Evolutionary conservation across 2,888 invertebrate species (phyloP), one percentile per base, ranked within the genome.

Genomic region (Dioctria rufipes): DNA sequence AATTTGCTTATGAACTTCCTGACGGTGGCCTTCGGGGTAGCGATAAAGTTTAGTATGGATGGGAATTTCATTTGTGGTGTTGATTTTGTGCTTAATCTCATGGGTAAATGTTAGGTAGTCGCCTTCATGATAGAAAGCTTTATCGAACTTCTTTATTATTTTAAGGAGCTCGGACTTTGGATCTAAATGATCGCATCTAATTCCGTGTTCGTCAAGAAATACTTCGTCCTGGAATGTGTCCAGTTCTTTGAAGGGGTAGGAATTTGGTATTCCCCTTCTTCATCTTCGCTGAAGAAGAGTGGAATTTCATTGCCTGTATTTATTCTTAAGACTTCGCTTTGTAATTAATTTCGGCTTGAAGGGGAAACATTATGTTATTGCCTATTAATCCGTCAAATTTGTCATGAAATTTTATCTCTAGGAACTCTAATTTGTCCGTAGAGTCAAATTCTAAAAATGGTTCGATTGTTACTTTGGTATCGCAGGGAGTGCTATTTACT

Each of bases 41-140:
- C 69, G 80, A 63, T 83, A 83, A 9, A 69, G 42, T 66, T 78
- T 81, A 0, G 71, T 65, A 63, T 83, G 82, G 43, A 83, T 80
- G 2, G 80, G 82, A 13, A 73, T 25, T 25, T 25, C 25, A 25
- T 25, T 25, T 25, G 2, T 25, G 25, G 25, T 25, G 25, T 25
- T 25, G 25, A 25, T 25, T 25, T 25, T 25, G 25, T 25, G 25
- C 25, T 25, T 25, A 2, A 25, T 25, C 25, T 25, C 25, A 25
- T 25, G 25, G 25, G 25, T 25, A 25, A 25, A 25, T 25, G 25
- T 78, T 49, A 78, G 63, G 5, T 78, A 11, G 8, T 77, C 61
- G 5, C 25, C 49, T 39, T 81, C 78, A 40, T 78, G 61, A 46
- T 63, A 81, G 25, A 81, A 81, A 42, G 58, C 73, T 73, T 73